A percentile compares a stretch with the other conserved stretches of the same genome.
These are phyloP conservation scores for Lepidurus packardi DNA, from an alignment of 1,140 invertebrate genomes.

Conservation along the genomic window DNA sequence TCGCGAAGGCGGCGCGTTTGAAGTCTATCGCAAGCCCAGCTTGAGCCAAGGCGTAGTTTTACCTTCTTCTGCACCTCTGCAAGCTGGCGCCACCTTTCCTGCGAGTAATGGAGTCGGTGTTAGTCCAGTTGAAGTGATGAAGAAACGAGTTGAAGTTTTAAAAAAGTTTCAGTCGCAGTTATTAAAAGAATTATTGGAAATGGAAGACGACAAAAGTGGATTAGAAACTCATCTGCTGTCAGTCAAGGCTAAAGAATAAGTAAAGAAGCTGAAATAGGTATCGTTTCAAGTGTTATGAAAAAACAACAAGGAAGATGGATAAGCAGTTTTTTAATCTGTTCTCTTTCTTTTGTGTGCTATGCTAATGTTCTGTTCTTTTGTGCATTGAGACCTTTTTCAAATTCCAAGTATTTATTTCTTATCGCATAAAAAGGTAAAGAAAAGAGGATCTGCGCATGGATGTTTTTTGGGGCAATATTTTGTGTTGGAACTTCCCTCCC, in stretches of 20 bases:
- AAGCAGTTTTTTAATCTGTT: neutral
- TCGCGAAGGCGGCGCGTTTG: neutral
- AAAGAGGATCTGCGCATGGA: neutral
- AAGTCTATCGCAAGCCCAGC: constrained; percentile 4
- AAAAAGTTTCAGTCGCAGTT: constrained; percentile 19
- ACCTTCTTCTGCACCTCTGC: neutral
- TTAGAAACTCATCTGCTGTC: constrained; percentile 4
- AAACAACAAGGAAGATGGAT: neutral
- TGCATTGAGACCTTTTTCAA: neutral
- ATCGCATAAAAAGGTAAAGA: neutral
- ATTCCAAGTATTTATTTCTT: constrained; percentile 19
- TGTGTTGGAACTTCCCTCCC: neutral
- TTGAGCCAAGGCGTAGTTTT: neutral
- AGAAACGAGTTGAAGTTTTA: neutral
- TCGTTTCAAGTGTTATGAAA: neutral
- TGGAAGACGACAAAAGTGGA: constrained; percentile 8
- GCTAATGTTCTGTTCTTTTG: neutral
- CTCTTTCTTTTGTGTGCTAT: neutral
- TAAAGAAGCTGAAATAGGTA: neutral
- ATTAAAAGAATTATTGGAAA: neutral
- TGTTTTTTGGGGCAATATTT: neutral
- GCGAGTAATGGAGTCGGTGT: neutral
- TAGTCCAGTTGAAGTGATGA: neutral
- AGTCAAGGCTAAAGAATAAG: constrained; percentile 14
- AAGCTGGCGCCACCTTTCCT: neutral